Conservation (phyloP, 1,140 invertebrate genomes). For the Cyphomyrmex costatus region DNA sequence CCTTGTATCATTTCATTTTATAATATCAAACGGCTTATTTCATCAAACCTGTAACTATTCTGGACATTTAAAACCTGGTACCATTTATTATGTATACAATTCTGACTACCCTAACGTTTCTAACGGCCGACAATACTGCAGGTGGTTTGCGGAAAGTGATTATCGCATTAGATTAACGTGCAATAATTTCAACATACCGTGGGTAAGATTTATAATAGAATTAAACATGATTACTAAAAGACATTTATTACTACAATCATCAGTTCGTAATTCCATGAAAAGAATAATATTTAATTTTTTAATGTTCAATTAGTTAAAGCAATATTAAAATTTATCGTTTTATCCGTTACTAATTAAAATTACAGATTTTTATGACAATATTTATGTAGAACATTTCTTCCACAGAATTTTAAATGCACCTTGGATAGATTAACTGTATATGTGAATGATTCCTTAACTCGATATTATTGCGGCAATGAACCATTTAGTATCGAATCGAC, state of each 20-base stretch:
- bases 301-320: neutral
- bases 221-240: neutral
- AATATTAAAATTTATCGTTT: neutral
- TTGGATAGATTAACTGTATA: slow-evolving; percentile 65
- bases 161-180: slow-evolving; percentile 85
- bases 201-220: slow-evolving; percentile 81
- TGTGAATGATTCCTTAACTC: slow-evolving; percentile 67
- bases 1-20: neutral
- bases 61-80: slow-evolving; percentile 77
- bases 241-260: neutral
- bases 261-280: neutral
- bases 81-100: slow-evolving; percentile 86
- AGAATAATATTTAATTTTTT: slow-evolving; percentile 17
- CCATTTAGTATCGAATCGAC: slow-evolving; percentile 83
- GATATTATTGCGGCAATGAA: slow-evolving; percentile 87
- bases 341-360: slow-evolving; percentile 37
- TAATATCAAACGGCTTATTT: neutral
- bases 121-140: slow-evolving; percentile 81
- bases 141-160: slow-evolving; percentile 86
- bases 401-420: slow-evolving; percentile 79
- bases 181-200: slow-evolving; percentile 84
- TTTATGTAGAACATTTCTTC: neutral
- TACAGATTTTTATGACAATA: slow-evolving; percentile 6
- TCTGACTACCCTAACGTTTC: slow-evolving; percentile 86
- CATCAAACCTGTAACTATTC: slow-evolving; percentile 73